These are phyloP conservation scores for Drosophila bunnanda DNA, from an alignment of 2,888 invertebrate species.

Conservation along the genomic window DNA sequence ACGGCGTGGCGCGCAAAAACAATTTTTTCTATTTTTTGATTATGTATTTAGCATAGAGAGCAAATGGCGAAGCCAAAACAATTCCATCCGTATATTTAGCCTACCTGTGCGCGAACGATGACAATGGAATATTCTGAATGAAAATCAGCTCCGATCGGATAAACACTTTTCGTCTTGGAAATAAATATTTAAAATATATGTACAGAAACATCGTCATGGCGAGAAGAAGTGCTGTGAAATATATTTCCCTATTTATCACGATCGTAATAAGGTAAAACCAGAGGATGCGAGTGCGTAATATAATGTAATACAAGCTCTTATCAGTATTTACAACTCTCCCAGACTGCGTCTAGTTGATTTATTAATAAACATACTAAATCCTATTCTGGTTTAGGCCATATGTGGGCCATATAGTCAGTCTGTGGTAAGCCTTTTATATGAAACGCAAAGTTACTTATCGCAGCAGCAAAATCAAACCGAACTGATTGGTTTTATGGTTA, in stretches of 20 bases:
- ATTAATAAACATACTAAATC: constrained; percentile 49
- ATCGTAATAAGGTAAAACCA: constrained; percentile 25
- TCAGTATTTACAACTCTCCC: constrained; percentile 36
- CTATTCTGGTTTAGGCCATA: constrained; percentile 39
- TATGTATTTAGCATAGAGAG: constrained; percentile 29
- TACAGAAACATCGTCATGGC: constrained; percentile 16
- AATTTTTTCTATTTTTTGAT: constrained; percentile 12
- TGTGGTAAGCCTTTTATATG: constrained; percentile 16
- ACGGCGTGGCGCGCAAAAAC: constrained; percentile 30
- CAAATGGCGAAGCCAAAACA: constrained; percentile 19
- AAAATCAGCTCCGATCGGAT: constrained; percentile 21
- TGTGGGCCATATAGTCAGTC: constrained; percentile 29
- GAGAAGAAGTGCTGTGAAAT: constrained; percentile 8
- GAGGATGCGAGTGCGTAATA: constrained; percentile 17
- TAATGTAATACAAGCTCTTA: constrained; percentile 30
- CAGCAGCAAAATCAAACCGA: constrained; percentile 23
- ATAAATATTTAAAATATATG: constrained; percentile 32
- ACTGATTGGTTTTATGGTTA: constrained; percentile 45
- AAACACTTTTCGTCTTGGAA: constrained; percentile 22
- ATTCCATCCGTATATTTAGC: constrained; percentile 5
- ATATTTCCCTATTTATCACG: constrained; percentile 8
- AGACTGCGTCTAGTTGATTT: constrained; percentile 32
- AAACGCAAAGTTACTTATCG: constrained; percentile 29
- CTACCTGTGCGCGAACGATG: constrained; percentile 15
- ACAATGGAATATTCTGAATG: constrained; percentile 41